These are phyloP conservation scores for Rattus norvegicus DNA, from an alignment of 2,113 vertebrate species.

Conservation along the genomic window GRCr8 NC_086019.1:47751501-47752000, in stretches of 20 bases:
- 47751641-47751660: conserved; percentile 44
- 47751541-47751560: background rate
- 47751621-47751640: conserved; percentile 23
- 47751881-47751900: conserved; percentile 3
- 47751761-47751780: conserved; percentile 50
- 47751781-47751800: conserved; percentile 63
- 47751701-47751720: background rate
- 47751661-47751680: conserved; percentile 34
- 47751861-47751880: conserved; percentile 50
- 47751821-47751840: conserved; percentile 24
- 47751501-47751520: background rate
- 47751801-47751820: conserved; percentile 57
- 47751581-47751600: background rate
- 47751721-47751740: background rate
- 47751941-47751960: conserved; percentile 39
- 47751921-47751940: conserved; percentile 59
- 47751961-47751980: conserved; percentile 61
- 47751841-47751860: conserved; percentile 60
- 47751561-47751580: background rate
- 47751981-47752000: conserved; percentile 47
- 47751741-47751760: conserved; percentile 66
- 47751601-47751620: background rate
- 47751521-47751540: background rate
- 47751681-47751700: conserved; percentile 60
- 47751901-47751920: conserved; percentile 59